phyloP scores from a whole-genome alignment of 2,888 invertebrate genomes.

The Tromatobia lineatoria region DNA sequence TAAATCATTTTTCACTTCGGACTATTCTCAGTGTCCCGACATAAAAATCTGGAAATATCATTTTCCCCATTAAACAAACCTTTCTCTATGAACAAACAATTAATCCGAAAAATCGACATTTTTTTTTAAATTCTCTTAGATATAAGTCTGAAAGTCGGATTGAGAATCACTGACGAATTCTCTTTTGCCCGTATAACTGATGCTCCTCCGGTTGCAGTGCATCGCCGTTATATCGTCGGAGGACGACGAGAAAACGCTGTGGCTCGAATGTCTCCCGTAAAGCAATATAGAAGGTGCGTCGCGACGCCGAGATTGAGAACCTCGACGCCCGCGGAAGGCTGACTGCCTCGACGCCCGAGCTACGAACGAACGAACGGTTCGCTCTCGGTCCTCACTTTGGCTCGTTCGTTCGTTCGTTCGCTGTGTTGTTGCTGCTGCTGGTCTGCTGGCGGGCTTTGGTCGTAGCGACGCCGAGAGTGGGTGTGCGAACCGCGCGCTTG shows the following conservation, averaged over 20 bases:
- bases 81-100: no score
- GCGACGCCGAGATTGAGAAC: constrained; percentile 25
- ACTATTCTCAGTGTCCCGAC: no score
- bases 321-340: constrained; percentile 21
- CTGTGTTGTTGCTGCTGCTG: constrained; percentile 3
- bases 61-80: no score
- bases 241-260: constrained; percentile 35
- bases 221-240: constrained; percentile 62
- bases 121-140: no score
- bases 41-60: no score
- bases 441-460: constrained; percentile 14
- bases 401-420: constrained; percentile 42
- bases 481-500: constrained; percentile 55
- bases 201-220: constrained; percentile 57
- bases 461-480: constrained; percentile 60
- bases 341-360: constrained; percentile 32
- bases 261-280: not conserved
- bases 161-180: constrained; percentile 54
- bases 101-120: no score
- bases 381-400: constrained; percentile 12
- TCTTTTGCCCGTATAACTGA: constrained; percentile 22
- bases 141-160: not conserved
- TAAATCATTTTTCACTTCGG: no score
- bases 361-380: constrained; percentile 13
- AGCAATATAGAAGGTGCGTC: not conserved